Evolutionary conservation across 1,140 invertebrate genomes (phyloP).

Genomic region (Tribolium madens): DNA sequence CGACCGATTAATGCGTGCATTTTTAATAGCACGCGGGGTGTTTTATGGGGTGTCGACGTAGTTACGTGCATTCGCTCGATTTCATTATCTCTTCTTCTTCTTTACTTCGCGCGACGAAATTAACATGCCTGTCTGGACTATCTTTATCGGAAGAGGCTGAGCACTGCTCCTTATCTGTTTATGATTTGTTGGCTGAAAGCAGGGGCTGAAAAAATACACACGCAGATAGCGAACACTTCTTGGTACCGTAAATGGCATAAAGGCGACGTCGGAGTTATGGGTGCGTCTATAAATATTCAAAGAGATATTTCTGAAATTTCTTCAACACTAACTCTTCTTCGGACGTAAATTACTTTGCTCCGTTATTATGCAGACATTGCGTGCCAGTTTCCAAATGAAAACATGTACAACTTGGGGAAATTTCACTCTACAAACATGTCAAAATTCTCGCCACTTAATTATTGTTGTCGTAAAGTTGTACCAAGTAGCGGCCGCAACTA

Average conservation of each 20-base stretch:
- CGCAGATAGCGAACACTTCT: slow-evolving; percentile 32
- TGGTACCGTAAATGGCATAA: slow-evolving; percentile 14
- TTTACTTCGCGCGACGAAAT: slow-evolving; percentile 29
- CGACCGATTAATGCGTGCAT: slow-evolving; percentile 56
- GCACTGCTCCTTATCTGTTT: slow-evolving; percentile 44
- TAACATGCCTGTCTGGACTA: slow-evolving; percentile 40
- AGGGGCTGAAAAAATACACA: slow-evolving; percentile 41
- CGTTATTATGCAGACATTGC: slow-evolving; percentile 13
- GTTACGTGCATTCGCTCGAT: slow-evolving; percentile 47
- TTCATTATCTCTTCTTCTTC: slow-evolving; percentile 44
- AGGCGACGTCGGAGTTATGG: slow-evolving; percentile 1
- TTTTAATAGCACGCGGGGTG: slow-evolving; percentile 54
- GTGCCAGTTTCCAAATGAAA: slow-evolving; percentile 30
- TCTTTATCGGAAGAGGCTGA: slow-evolving; percentile 40
- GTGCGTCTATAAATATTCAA: slow-evolving; percentile 10
- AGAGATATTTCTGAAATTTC: neutral
- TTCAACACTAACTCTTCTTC: neutral
- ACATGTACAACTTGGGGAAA: slow-evolving; percentile 18
- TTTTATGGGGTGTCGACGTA: slow-evolving; percentile 55
- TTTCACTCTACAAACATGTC: slow-evolving; percentile 39
- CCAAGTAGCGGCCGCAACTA: slow-evolving; percentile 51
- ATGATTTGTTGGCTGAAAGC: slow-evolving; percentile 45
- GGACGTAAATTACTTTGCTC: neutral
- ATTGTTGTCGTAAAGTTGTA: slow-evolving; percentile 48
- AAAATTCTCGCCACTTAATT: slow-evolving; percentile 49